Percentiles rank a stretch among this genome's conserved stretches.
Conservation (phyloP, 2,888 invertebrate genomes). For the Plutella xylostella region DNA sequence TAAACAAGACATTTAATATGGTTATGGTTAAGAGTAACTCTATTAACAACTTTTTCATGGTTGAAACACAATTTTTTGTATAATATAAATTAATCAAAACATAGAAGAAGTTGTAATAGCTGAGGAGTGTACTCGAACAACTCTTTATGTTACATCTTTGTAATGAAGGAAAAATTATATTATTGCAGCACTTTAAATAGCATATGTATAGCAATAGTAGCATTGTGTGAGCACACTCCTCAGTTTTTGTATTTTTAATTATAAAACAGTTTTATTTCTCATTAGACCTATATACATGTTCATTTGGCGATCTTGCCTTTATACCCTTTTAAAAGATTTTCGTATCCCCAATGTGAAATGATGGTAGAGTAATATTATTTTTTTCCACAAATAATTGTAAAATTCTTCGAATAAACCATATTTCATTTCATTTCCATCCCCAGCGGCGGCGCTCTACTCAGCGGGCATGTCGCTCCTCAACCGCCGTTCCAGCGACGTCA, state of each 20-base stretch:
- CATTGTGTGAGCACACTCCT: too few relatives aligned
- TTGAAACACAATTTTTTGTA: not conserved
- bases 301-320: too few relatives aligned
- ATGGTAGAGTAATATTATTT: not conserved
- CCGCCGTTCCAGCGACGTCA: slow-evolving; percentile 79
- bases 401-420: not conserved
- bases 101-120: not conserved
- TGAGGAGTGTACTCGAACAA: not conserved
- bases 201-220: too few relatives aligned
- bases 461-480: slow-evolving; percentile 77
- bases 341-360: not conserved
- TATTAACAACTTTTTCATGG: not conserved
- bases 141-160: too few relatives aligned
- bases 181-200: too few relatives aligned
- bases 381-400: not conserved
- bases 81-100: not conserved
- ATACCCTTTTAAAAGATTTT: too few relatives aligned
- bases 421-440: not conserved
- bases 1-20: not conserved
- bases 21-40: not conserved
- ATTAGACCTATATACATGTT: not conserved
- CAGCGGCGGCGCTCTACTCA: slow-evolving; percentile 82
- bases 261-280: not conserved
- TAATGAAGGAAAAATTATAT: too few relatives aligned
- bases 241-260: not conserved